These are phyloP conservation scores for Heliothis subflexa DNA, from an alignment of 1,140 invertebrate genomes.

Conservation along the genomic window DNA sequence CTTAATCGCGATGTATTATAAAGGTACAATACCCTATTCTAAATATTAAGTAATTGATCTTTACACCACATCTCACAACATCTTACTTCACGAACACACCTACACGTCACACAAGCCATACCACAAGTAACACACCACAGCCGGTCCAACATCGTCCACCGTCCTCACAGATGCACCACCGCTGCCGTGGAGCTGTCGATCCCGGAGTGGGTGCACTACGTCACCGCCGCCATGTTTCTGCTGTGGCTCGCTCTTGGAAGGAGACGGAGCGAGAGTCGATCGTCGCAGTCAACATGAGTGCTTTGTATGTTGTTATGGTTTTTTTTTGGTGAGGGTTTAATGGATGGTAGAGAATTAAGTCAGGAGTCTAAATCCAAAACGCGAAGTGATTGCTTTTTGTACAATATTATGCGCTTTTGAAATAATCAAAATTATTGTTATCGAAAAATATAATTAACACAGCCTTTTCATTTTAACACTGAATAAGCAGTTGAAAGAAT, in stretches of 20 bases:
- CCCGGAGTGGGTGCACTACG: constrained; percentile 79
- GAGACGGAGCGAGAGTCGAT: constrained; percentile 64
- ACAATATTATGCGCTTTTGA: too few species aligned
- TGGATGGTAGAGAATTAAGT: neutral
- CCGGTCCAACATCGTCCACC: neutral
- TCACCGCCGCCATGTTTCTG: constrained; percentile 74
- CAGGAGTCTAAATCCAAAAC: too few species aligned
- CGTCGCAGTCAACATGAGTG: constrained; percentile 61
- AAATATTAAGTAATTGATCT: too few species aligned
- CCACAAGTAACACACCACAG: constrained; percentile 18
- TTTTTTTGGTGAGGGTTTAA: neutral
- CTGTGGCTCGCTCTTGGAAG: constrained; percentile 74
- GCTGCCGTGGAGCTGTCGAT: constrained; percentile 79
- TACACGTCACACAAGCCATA: constrained; percentile 4
- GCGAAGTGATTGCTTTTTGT: too few species aligned
- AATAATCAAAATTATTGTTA: too few species aligned
- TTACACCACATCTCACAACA: neutral
- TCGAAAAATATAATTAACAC: too few species aligned
- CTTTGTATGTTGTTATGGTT: constrained; percentile 65
- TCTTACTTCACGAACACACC: neutral
- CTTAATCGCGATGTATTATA: too few species aligned
- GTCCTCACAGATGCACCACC: constrained; percentile 75
- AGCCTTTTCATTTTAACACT: too few species aligned
- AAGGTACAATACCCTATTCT: too few species aligned
- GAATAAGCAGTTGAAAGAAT: too few species aligned